Percentiles rank a stretch among this genome's conserved stretches.
Conservation (phyloP, 1,140 invertebrate genomes). For the Hyles vespertilio region DNA sequence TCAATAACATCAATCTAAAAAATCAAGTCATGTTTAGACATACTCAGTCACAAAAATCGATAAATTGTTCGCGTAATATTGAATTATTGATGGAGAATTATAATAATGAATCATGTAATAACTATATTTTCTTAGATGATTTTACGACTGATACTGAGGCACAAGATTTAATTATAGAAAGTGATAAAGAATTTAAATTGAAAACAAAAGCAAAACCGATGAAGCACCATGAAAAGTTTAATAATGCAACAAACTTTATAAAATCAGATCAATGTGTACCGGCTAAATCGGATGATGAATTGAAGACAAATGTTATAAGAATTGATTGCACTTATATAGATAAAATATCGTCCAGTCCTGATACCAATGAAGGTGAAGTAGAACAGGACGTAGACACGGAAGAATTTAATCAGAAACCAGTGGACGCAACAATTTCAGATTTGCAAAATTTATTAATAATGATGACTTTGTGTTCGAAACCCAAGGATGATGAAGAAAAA, state of each 20-base stretch:
- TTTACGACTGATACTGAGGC: conserved; percentile 22
- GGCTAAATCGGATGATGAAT: background rate
- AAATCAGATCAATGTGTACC: background rate
- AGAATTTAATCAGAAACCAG: conserved; percentile 1
- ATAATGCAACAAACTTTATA: background rate
- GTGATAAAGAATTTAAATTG: conserved; percentile 41
- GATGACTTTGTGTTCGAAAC: conserved; percentile 45
- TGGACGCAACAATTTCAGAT: conserved; percentile 19
- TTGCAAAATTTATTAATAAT: conserved; percentile 53
- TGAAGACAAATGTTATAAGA: background rate
- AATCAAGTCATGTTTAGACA: conserved; percentile 39
- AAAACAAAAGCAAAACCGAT: conserved; percentile 17
- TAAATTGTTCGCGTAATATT: background rate
- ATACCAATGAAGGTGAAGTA: conserved; percentile 4
- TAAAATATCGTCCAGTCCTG: background rate
- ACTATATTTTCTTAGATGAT: conserved; percentile 13
- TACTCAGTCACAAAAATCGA: conserved; percentile 20
- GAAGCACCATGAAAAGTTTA: conserved; percentile 1
- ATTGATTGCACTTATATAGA: conserved; percentile 5
- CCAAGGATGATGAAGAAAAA: conserved; percentile 4
- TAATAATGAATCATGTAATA: conserved; percentile 9
- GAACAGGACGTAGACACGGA: conserved; percentile 13
- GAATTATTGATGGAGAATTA: background rate
- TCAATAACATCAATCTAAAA: conserved; percentile 37
- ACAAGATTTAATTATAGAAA: conserved; percentile 32